phyloP scores from a whole-genome alignment of 2,797 vertebrate genomes.

The Adrianichthys oophorus region DNA sequence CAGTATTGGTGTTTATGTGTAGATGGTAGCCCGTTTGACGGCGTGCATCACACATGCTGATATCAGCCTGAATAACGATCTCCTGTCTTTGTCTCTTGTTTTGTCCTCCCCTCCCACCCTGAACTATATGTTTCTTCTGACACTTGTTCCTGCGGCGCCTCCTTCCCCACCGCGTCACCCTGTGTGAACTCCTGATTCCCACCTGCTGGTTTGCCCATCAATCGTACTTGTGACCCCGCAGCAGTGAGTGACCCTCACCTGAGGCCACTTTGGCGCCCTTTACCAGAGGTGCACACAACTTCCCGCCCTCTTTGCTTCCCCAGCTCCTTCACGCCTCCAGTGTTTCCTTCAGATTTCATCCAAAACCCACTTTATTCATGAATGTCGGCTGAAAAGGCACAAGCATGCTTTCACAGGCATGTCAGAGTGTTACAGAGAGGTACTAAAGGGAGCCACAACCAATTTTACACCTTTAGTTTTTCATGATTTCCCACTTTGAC shows the following conservation, averaged over 20 bases:
- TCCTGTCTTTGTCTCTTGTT: slow-evolving; percentile 80
- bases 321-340: slow-evolving; percentile 36
- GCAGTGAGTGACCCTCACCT: slow-evolving; percentile 66
- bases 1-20: slow-evolving; percentile 49
- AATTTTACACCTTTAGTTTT: slow-evolving; percentile 59
- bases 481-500: slow-evolving; percentile 54
- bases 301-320: slow-evolving; percentile 39
- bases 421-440: slow-evolving; percentile 41
- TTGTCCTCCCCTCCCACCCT: slow-evolving; percentile 44
- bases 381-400: slow-evolving; percentile 14
- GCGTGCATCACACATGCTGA: slow-evolving; percentile 64
- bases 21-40: slow-evolving; percentile 45
- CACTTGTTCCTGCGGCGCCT: slow-evolving; percentile 53
- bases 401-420: slow-evolving; percentile 49
- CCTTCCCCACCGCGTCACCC: slow-evolving; percentile 55
- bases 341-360: slow-evolving; percentile 33
- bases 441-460: slow-evolving; percentile 49
- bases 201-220: slow-evolving; percentile 53
- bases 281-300: slow-evolving; percentile 54
- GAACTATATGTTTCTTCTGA: slow-evolving; percentile 46
- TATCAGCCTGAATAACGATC: slow-evolving; percentile 74
- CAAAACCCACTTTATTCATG: slow-evolving; percentile 24
- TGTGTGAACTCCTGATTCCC: slow-evolving; percentile 53
- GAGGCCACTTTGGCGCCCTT: slow-evolving; percentile 58
- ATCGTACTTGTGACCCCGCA: slow-evolving; percentile 40